Conservation (phyloP, 2,888 invertebrate species). For the Acleris sparsana region DNA sequence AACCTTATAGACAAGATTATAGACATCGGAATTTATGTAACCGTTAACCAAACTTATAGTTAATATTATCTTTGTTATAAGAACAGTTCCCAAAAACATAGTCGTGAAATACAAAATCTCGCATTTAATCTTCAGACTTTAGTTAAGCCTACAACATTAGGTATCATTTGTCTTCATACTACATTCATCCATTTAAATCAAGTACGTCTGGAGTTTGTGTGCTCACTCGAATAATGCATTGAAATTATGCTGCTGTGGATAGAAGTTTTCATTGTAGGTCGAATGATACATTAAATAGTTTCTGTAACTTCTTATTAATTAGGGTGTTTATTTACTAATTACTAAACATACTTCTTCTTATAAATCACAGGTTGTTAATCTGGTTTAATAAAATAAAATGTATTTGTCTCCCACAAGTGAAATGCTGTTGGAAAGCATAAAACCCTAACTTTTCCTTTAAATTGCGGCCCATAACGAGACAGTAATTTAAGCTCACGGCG, state of each 20-base stretch:
- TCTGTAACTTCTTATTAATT: too few relatives aligned
- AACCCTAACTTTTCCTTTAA: conserved; percentile 16
- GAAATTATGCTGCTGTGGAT: too few relatives aligned
- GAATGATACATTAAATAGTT: too few relatives aligned
- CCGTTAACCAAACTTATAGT: too few relatives aligned
- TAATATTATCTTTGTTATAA: too few relatives aligned
- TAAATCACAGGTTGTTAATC: too few relatives aligned
- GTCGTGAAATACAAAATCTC: not conserved
- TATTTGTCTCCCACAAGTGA: conserved; percentile 2
- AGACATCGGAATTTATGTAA: too few relatives aligned
- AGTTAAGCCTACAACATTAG: not conserved
- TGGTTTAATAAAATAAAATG: not conserved
- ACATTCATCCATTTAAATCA: not conserved
- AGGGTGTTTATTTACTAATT: too few relatives aligned
- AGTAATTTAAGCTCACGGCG: conserved; percentile 21
- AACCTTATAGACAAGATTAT: too few relatives aligned
- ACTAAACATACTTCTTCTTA: too few relatives aligned
- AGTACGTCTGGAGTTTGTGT: not conserved
- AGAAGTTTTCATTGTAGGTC: too few relatives aligned
- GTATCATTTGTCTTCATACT: conserved; percentile 2
- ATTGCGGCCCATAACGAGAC: conserved; percentile 4
- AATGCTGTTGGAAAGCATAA: not conserved
- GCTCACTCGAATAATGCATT: not conserved
- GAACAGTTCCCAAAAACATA: too few relatives aligned
- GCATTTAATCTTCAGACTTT: not conserved